A percentile compares a stretch with the other conserved stretches of the same genome.
Evolutionary conservation across 30 jellyfish, hydroid and myxozoan species (phyloP).

Genomic region (Turritopsis rubra): DNA sequence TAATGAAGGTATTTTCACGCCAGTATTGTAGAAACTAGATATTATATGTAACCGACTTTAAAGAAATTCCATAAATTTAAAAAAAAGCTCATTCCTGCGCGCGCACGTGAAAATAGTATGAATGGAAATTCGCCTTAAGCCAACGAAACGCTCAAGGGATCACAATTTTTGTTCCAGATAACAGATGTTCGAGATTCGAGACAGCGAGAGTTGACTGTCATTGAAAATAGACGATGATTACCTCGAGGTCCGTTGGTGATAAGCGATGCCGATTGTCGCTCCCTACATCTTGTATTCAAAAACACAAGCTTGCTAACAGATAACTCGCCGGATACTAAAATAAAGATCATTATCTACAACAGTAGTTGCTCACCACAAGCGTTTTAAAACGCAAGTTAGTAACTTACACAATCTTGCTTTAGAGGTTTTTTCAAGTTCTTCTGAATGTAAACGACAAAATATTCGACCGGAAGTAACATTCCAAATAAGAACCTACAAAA

Average conservation of each 20-base stretch:
- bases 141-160: too few species aligned
- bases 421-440: conserved; percentile 1
- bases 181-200: too few species aligned
- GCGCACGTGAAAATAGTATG: neutral
- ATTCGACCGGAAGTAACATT: conserved; percentile 85
- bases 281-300: conserved; percentile 46
- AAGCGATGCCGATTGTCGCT: conserved; percentile 64
- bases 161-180: too few species aligned
- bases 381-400: neutral
- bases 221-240: conserved; percentile 11
- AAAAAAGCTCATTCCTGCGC: too few species aligned
- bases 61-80: neutral
- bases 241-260: conserved; percentile 83
- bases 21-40: neutral
- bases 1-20: neutral
- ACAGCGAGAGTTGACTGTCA: too few species aligned
- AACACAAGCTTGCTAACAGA: conserved; percentile 71
- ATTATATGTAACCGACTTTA: neutral
- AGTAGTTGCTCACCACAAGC: neutral
- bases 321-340: conserved; percentile 65
- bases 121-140: neutral
- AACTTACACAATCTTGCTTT: conserved; percentile 14
- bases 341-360: neutral
- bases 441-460: conserved; percentile 54
- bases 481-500: conserved; percentile 72